Base-by-base conservation (phyloP, 2,888 invertebrate genomes). In the Notodromas monacha region DNA sequence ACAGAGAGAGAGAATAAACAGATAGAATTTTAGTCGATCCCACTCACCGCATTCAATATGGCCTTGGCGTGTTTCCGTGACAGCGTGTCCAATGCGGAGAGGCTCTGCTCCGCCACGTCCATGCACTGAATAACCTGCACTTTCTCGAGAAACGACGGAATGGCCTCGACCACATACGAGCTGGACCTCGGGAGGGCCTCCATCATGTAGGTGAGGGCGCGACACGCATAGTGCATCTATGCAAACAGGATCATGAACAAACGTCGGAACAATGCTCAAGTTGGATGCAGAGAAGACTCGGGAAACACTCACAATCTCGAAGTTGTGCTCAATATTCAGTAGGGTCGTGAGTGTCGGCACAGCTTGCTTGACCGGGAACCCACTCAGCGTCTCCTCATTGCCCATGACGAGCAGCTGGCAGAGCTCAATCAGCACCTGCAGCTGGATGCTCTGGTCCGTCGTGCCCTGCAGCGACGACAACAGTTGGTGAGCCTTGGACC, bases 331-430 rank as follows among this genome's bases (percentile, higher is more conserved):
- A 60, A 86, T 81, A 31, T 77, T 70, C 13, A 96, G 61, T 34
- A 96, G 54, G 42, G 65, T 68, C 37, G 86, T 76, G 21, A 96
- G 62, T 4, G 84, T 81, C 1, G 89, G 86, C 29, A 92, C 86
- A 11, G 86, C 86, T 51, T 86, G 84, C 43, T 92, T 76, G 21
- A 89, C 79, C 0, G 92, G 92, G 50, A 96, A 89, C n/a, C 86
- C 86, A 26, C 84, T 76, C 31, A 92, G 58, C 1, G 86, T 86
- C 49, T 92, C 92, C 52, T 92, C 92, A 48, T 92, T 92, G 39
- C 89, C 89, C 89, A 92, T 92, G 16, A 92, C 86, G 33, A 92
- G 58, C 51, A 92, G 65, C 56, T 92, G 86, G 49, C 86, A 86
- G 84, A 92, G 84, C 55, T 89, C 86, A 36, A 86, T 84, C 21